Base-by-base conservation (phyloP, 2,888 invertebrate genomes). In the Cistogaster globosa region DNA sequence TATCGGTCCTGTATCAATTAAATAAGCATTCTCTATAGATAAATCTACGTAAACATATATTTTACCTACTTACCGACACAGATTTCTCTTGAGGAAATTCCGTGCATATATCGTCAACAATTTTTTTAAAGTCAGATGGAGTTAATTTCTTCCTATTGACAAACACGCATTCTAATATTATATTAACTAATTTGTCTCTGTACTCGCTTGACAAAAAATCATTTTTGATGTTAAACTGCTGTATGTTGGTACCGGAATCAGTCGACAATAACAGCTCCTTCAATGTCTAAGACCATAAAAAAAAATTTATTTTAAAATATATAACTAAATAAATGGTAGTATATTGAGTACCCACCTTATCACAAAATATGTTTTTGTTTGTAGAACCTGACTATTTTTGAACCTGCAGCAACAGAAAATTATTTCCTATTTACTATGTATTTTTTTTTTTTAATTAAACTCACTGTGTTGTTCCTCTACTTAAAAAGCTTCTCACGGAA, bases 401-500 rank as follows among this genome's bases (percentile, higher is more conserved):
- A 20, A 51, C 22, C 67, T 67, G 51, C 38, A 20, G 36, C 48
- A 48, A 48, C 5, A 51, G 48, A 55, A 55, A 55, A n/a, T 51
- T 55, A 53, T 53, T 26, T 32, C 12, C 45, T 45, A 45, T 45
- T 45, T 45, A 45, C 45, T 45, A 45, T 45, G 45, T 45, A 45
- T 45, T 45, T 11, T 45, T 38, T 45, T 45, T 11, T 45, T 38
- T 38, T 38, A 38, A 45, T 14, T 6, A 45, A 14, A 45, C 45
- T 45, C n/a, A 67, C 67, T 26, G 26, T 12, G 20, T 51, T 67
- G 51, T 51, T 67, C 26, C 67, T 67, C 45, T 32, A 67, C 51
- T 51, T 67, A 20, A 55, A 55, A 68, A 68, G 68, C n/a, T 67
- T 67, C 48, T 67, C 67, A 12, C 67, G 51, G 20, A 67, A 67